Conservation (phyloP, 2,888 invertebrate genomes). For the Steinernema scapterisci region DNA sequence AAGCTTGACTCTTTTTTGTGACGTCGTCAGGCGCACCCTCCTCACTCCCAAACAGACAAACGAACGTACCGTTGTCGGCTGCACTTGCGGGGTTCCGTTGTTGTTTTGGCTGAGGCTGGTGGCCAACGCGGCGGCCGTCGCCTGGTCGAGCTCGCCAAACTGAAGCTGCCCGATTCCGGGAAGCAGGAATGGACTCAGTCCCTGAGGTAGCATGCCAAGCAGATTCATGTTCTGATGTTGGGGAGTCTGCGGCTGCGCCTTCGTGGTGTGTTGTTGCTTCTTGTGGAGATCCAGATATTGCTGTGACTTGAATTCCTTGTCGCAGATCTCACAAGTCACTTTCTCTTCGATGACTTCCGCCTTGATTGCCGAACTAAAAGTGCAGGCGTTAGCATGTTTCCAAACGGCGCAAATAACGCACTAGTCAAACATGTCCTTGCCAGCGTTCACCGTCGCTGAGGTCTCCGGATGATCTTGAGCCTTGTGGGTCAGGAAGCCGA, state of each 20-base stretch:
- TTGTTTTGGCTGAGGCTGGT: not conserved
- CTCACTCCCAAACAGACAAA: not conserved
- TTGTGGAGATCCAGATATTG: slow-evolving; percentile 97
- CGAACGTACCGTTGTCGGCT: slow-evolving; percentile 20
- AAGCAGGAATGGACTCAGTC: slow-evolving; percentile 33
- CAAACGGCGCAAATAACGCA: not conserved
- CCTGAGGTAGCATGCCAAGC: slow-evolving; percentile 29
- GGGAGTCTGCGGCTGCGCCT: not conserved
- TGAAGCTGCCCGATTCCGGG: slow-evolving; percentile 15
- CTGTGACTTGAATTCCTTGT: slow-evolving; percentile 97
- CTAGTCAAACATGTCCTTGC: not conserved
- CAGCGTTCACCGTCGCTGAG: not conserved
- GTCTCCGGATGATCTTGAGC: slow-evolving; percentile 8
- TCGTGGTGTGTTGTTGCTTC: slow-evolving; percentile 82
- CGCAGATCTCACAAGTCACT: slow-evolving; percentile 88
- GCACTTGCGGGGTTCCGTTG: slow-evolving; percentile 15
- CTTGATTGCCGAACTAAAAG: not conserved
- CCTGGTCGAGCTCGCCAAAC: slow-evolving; percentile 10
- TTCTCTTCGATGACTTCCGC: not conserved
- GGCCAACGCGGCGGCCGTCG: slow-evolving; percentile 16
- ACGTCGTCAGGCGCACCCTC: not conserved
- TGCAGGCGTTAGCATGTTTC: not conserved
- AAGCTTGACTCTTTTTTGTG: slow-evolving; percentile 11
- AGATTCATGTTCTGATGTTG: slow-evolving; percentile 13
- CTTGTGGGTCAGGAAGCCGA: not conserved